Base-by-base conservation (phyloP, 2,797 vertebrate genomes). In the Dallia pectoralis region DNA sequence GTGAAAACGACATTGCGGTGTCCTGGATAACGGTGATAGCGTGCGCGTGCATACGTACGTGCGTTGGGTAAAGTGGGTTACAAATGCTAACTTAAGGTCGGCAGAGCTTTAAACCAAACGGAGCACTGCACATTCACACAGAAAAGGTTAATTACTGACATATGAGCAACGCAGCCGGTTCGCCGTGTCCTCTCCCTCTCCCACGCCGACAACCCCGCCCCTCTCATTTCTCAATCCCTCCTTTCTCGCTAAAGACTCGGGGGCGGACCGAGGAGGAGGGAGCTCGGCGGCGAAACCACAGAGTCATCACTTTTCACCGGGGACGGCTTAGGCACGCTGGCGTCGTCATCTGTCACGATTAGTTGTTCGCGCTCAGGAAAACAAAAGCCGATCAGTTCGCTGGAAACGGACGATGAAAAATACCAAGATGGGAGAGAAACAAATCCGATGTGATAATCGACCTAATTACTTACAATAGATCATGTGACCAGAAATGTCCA, bases 71-170 rank as follows among this genome's bases (percentile, higher is more conserved):
- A 69, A 64, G 64, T 73, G 72, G 72, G 72, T 73, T 73, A 67
- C 59, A 49, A 73, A 40, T 44, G 65, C 48, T 67, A 70, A 53
- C 61, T 59, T 64, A 71, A 62, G 40, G 53, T 77, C 64, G 71
- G 69, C 11, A 36, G 70, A 62, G 72, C 72, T 74, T 62, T 62
- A 68, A 68, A 74, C 51, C 36, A 56, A 72, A 67, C 47, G n/a
- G 25, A 74, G 64, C 51, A 27, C 62, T 73, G 61, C 53, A 59
- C 71, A 80, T 61, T 84, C 67, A 74, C 82, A 83, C 77, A 79
- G 78, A 72, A 36, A 67, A 86, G 79, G 82, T 87, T 87, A 89
- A 90, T 88, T 80, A 83, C 71, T 86, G 79, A 81, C 70, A 67
- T 65, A 67, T 72, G 75, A 87, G 75, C 77, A 72, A 51, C 75